Percentiles rank a stretch among this genome's conserved stretches.
These are phyloP conservation scores for Aspidiotus rigidus DNA, from an alignment of 2,888 invertebrate species.

Conservation along the genomic window DNA sequence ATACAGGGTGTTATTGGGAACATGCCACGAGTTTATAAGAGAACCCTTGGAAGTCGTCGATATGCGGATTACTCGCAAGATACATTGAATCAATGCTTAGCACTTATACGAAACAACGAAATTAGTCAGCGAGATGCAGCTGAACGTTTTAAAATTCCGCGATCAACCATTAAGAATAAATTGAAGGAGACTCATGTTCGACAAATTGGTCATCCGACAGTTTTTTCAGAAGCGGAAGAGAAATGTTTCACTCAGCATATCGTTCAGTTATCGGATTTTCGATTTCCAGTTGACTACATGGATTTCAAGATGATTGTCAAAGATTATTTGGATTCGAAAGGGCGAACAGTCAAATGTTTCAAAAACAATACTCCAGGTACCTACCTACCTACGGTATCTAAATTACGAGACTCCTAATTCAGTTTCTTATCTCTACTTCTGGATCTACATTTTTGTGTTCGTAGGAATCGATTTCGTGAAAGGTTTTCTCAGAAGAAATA, in stretches of 20 bases:
- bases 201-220: neutral
- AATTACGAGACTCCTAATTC: constrained; percentile 34
- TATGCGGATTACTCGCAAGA: constrained; percentile 1
- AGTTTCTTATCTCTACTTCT: neutral
- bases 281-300: constrained; percentile 37
- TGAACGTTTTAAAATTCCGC: neutral
- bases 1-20: neutral
- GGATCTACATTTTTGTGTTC: neutral
- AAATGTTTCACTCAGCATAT: constrained; percentile 1
- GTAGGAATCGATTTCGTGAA: neutral
- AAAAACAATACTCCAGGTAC: constrained; percentile 37
- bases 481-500: constrained; percentile 37
- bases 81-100: neutral
- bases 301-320: constrained; percentile 38
- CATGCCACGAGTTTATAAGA: neutral
- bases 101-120: neutral
- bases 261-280: constrained; percentile 36
- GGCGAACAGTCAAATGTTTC: constrained; percentile 36
- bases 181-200: neutral
- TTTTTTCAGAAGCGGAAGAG: neutral
- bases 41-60: neutral
- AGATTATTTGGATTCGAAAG: constrained; percentile 37
- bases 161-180: constrained; percentile 12
- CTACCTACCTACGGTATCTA: too few species aligned
- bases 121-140: constrained; percentile 5